A percentile compares a stretch with the other conserved stretches of the same genome.
Conservation (phyloP, 2,113 vertebrate genomes). For the Fregetta grallaria region DNA sequence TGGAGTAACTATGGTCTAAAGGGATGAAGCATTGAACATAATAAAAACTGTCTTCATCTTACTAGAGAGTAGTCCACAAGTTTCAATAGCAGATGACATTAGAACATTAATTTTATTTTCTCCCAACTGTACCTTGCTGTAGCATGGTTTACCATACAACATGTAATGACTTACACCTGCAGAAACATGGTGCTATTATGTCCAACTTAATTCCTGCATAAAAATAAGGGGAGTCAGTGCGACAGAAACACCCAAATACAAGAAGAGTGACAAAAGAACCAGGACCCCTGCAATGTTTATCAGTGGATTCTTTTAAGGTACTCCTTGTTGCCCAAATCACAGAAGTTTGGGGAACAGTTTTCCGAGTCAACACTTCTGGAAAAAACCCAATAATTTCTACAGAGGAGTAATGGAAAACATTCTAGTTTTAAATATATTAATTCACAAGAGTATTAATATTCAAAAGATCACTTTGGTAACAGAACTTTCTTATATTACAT, state of each 20-base stretch:
- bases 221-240: background rate
- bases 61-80: background rate
- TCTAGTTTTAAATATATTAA: background rate
- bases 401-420: background rate
- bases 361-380: background rate
- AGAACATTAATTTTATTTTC: background rate
- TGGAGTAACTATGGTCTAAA: background rate
- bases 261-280: background rate
- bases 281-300: background rate
- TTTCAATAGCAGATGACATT: background rate
- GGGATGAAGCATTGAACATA: background rate
- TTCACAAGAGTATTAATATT: background rate
- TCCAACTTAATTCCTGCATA: background rate
- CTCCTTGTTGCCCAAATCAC: background rate
- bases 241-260: background rate
- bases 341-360: background rate
- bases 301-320: background rate
- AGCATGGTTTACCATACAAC: background rate
- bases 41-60: background rate
- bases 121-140: background rate
- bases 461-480: background rate
- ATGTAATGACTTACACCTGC: background rate
- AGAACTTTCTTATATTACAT: background rate
- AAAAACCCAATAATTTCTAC: background rate
- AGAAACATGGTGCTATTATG: background rate